Evolutionary conservation across 2,888 invertebrate genomes (phyloP), one percentile per base, ranked within the genome.

Genomic region (Lathronympha strigana): DNA sequence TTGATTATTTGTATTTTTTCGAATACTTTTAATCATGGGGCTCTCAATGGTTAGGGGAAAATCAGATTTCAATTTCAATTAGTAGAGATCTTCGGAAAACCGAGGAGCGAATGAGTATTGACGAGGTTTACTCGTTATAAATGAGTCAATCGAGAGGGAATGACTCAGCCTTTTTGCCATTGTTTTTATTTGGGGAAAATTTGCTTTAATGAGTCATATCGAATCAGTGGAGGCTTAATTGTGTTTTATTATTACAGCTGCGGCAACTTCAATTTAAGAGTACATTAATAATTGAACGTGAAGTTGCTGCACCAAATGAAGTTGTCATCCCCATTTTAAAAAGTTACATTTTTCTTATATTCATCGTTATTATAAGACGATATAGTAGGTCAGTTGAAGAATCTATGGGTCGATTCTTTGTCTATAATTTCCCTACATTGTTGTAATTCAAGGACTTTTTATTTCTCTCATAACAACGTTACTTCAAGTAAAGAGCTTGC

Each of bases 51-150:
- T 76, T 73, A 76, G 86, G 83, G 81, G 86, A 78, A 90, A 92
- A 92, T 92, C 92, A 86, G 90, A 91, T 91, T 92, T 89, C 92
- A 88, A 89, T 92, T 92, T 92, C 92, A 92, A 92, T 92, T 92
- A 92, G 90, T 78, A 87, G 83, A 82, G 84, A 88, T 88, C 87
- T 87, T 84, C 81, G 83, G 85, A 86, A 88, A 88, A 86, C 81
- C 80, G 80, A 80, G 78, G 73, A 83, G 78, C 85, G 85, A 90
- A 90, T 89, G 81, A 88, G 88, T 88, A 92, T 88, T 88, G 90
- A 91, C 88, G 90, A 88, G 87, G 54, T 66, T 86, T 79, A 81
- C 78, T 84, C 82, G 82, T 88, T 88, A 87, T 83, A 88, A 89
- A 90, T 88, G 86, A 88, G 82, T 86, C 81, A 83, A 84, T 82